Base-by-base conservation (phyloP, 2,113 vertebrate genomes). In the Serinus canaria region DNA sequence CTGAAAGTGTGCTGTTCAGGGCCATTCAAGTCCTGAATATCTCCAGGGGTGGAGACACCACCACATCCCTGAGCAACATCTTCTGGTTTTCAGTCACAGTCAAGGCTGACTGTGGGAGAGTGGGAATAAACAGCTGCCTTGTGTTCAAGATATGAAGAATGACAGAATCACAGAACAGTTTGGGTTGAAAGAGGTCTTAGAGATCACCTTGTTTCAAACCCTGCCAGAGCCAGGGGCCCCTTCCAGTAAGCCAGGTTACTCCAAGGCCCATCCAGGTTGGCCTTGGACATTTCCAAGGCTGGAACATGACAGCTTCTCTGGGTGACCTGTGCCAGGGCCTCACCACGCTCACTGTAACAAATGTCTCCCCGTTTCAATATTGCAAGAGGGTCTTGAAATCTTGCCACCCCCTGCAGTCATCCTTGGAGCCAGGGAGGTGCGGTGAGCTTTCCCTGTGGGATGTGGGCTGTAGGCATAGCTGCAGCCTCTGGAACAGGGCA, bases 1-100 rank as follows among this genome's bases (percentile, higher is more conserved):
- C 23, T 0, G 0, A 35, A n/a, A 80, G 7, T 0, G 0, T n/a
- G 24, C 28, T 59, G 27, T 46, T 63, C 23, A 41, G n/a, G 12
- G 31, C 13, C 4, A 2, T 13, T 44, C 30, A 28, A 47, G 24
- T 28, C 67, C 60, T 72, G 8, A 74, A 2, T 33, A 22, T 39
- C 62, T 63, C 46, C 58, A n/a, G 31, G 47, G 44, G 39, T 35
- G 46, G 53, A 89, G 21, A 64, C 33, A 64, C 12, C 33, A 64
- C 17, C 64, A 7, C 9, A 8, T 64, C 30, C 52, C 23, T 72
- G 49, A 64, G 55, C 13, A 83, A 52, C 6, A 18, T 73, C 18
- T 64, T 59, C 67, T 73, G 55, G 14, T 47, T 60, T 14, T 64
- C 58, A 60, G 44, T 41, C 44, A 33, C 35, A 64, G 41, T 7